Base-by-base conservation (phyloP, 2,113 vertebrate genomes). In the Grus americana region DNA sequence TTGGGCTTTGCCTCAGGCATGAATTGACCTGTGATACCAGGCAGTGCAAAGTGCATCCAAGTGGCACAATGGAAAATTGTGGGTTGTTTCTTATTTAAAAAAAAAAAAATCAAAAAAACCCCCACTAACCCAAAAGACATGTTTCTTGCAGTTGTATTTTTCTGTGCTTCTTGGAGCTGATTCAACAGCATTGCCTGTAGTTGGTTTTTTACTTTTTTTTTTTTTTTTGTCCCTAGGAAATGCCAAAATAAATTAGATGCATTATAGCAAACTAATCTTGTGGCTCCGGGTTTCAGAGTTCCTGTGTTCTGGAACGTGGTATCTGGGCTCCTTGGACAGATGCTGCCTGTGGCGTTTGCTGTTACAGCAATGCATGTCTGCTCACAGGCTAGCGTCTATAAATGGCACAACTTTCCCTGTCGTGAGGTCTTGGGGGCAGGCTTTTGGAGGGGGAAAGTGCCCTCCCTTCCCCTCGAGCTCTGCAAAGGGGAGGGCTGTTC, bases 401-500 rank as follows among this genome's bases (percentile, higher is more conserved):
- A 91, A 80, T 27, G 72, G 38, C 65, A 74, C 27, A 66, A 1
- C 50, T 62, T 67, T 16, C 38, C n/a, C 15, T 84, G 32, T 29
- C 0, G 0, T 2, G n/a, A 84, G 50, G 38, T 44, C 38, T 1
- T 47, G 62, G 29, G 62, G 46, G 62, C 34, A 70, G 30, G 34
- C 12, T 32, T 61, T 81, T 57, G 67, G 29, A 12, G 65, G 66
- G 15, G 20, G 17, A 26, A 46, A 32, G 11, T 40, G 46, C 24
- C 17, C 4, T 16, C 27, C n/a, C 8, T 13, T 23, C 7, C 4
- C 46, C 30, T 55, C 0, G 0, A 40, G 38, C 26, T 61, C 54
- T 6, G 13, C 74, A 62, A 4, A 24, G 12, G 32, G 14, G 19
- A 73, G 47, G n/a, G 18, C 19, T 12, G 4, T 30, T 91, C 54